Conservation (phyloP, 2,797 vertebrate genomes). For the Danio kyathit region DNA sequence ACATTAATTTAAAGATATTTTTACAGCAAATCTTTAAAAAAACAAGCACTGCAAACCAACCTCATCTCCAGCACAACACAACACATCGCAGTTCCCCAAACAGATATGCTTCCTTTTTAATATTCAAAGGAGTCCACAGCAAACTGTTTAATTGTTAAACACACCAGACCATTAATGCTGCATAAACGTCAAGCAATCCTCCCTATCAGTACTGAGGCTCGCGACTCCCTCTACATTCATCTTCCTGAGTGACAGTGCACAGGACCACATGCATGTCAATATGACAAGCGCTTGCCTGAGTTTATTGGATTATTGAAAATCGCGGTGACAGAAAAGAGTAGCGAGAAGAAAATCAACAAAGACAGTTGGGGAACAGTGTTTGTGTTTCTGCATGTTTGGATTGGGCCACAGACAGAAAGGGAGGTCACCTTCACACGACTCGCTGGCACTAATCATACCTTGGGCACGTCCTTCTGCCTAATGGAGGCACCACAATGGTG, state of each 20-base stretch:
- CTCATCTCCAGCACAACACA: slow-evolving; percentile 1
- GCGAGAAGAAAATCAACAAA: slow-evolving; percentile 18
- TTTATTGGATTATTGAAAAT: slow-evolving; percentile 55
- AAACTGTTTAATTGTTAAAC: slow-evolving; percentile 45
- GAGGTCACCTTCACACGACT: slow-evolving; percentile 56
- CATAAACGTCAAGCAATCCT: slow-evolving; percentile 31
- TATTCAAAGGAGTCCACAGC: slow-evolving; percentile 9
- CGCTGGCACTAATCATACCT: slow-evolving; percentile 9
- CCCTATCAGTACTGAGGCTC: slow-evolving; percentile 11
- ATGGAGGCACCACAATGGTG: slow-evolving; percentile 28
- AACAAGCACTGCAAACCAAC: slow-evolving; percentile 14
- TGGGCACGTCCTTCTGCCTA: slow-evolving; percentile 31
- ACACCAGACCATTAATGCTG: slow-evolving; percentile 46
- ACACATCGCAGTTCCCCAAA: slow-evolving; percentile 3
- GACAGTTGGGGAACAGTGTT: slow-evolving; percentile 13
- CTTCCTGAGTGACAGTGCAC: slow-evolving; percentile 45
- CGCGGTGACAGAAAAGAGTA: slow-evolving; percentile 26
- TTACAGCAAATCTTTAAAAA: no score
- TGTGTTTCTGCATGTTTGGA: slow-evolving; percentile 23
- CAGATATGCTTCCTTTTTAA: slow-evolving; percentile 10
- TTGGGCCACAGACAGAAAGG: background rate
- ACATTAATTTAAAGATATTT: no score
- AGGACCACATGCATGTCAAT: slow-evolving; percentile 41
- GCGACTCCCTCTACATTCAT: slow-evolving; percentile 42
- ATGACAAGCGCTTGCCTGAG: slow-evolving; percentile 24